Evolutionary conservation across 2,797 vertebrate genomes (phyloP).

Genomic region (Morelia viridis): DNA sequence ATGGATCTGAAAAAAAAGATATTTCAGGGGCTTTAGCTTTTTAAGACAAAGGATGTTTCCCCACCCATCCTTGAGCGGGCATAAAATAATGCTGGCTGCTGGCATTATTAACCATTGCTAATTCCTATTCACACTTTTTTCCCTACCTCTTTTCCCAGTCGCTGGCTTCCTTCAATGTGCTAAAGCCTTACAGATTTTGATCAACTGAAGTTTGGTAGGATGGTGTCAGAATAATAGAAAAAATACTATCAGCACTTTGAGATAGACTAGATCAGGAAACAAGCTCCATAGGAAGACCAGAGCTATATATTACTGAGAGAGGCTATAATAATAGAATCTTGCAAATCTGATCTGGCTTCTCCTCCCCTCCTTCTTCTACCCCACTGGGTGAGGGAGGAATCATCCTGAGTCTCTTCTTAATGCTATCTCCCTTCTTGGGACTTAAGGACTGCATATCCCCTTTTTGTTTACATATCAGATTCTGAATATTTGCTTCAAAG

Average conservation of each 20-base stretch:
- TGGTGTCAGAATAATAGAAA: neutral
- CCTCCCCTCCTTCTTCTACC: too few relatives aligned
- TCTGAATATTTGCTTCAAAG: too few relatives aligned
- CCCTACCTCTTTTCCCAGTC: neutral
- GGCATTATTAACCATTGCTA: neutral
- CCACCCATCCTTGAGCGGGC: neutral
- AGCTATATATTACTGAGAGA: neutral
- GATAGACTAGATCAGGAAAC: neutral
- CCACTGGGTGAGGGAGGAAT: too few relatives aligned
- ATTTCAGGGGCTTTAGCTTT: constrained; percentile 13
- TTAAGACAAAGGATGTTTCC: neutral
- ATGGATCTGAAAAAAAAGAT: constrained; percentile 13
- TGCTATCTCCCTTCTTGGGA: too few relatives aligned
- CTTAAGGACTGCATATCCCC: too few relatives aligned
- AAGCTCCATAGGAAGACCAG: neutral
- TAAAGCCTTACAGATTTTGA: neutral
- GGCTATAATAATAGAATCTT: neutral
- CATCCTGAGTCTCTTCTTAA: too few relatives aligned
- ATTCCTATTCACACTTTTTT: neutral
- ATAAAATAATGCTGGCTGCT: neutral
- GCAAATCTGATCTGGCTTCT: too few relatives aligned
- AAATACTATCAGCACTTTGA: neutral
- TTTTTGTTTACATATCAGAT: too few relatives aligned
- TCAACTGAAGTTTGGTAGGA: neutral
- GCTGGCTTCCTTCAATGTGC: neutral